Base-by-base conservation (phyloP, 2,113 vertebrate genomes). In the Xyrauchen texanus region DNA sequence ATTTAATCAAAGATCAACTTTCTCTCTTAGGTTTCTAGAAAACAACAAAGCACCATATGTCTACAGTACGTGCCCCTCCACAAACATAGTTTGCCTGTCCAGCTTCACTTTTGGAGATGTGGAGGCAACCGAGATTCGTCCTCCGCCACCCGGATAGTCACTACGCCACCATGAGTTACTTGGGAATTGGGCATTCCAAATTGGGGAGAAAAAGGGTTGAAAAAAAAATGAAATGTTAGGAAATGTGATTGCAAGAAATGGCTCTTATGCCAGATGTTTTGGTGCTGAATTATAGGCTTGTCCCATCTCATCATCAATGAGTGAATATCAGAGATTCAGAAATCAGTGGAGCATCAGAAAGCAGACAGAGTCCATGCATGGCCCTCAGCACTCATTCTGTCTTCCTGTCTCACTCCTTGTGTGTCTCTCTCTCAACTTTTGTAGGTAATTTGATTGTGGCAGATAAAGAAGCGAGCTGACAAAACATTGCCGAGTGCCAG, bases 381-480 rank as follows among this genome's bases (percentile, higher is more conserved):
- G 5, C 57, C n/a, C 44, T 74, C 42, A 45, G 21, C 45, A 1
- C 11, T 49, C 72, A 12, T 42, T 69, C 63, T 47, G 46, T 16
- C 13, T 60, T 13, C 15, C 10, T 34, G n/a, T 11, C 8, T 52
- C 57, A 15, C 47, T 70, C 72, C 2, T 34, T 49, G 21, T 49
- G n/a, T 53, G 16, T 44, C 16, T 42, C n/a, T 72, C 60, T 8
- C 12, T 58, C 63, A 5, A 34, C 7, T 49, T 13, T 55, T 91
- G 90, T 87, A 87, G 85, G 92, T 95, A 94, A 95, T 94, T 94
- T 93, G 94, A 94, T 94, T 90, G 92, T 53, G 68, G 86, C 89
- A 91, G 94, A 96, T 95, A 94, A 96, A 94, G 95, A 93, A 92
- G 91, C 85, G 93, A 92, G 92, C 91, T 85, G 93, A 92, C 92